Evolutionary conservation across 2,113 vertebrate genomes (phyloP), one percentile per base, ranked within the genome.

Genomic region (Martes martes): DNA sequence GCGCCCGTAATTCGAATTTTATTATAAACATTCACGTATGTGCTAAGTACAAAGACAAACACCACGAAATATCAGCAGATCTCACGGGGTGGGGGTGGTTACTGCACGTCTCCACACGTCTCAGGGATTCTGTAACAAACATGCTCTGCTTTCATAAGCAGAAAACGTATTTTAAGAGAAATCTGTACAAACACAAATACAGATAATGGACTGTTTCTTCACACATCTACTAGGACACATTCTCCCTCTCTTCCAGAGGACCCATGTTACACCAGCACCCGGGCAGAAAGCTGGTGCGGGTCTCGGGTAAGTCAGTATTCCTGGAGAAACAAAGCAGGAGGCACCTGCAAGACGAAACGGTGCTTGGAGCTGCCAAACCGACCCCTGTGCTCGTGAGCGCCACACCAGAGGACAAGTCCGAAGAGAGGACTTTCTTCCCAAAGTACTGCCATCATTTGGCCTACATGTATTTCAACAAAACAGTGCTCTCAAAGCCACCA

Each of bases 21-120:
- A 96, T 83, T 74, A 82, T 83, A 87, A 88, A 96, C 73, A 92
- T 39, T 63, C 65, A 94, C 26, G 57, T 52, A 74, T 11, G 50
- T 19, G 71, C 69, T 31, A 24, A 85, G 15, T 76, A 80, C 84
- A 96, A 92, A 9, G 16, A 80, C 63, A 94, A 73, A 80, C 31
- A 24, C 33, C 39, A 79, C 78, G 50, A 95, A 96, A 86, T 61
- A 81, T 26, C 7, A 92, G 71, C 6, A 65, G 47, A 11, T 67
- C 65, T 89, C 71, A 10, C 11, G 50, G 55, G 57, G n/a, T 6
- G 42, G 42, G 42, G 42, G 42, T 45, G 31, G 33, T n/a, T 50
- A 63, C 55, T 76, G 57, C 2, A 42, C 4, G 39, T 47, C 59
- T 89, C 50, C 63, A 28, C 39, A 65, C 47, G 26, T 47, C 79